Conservation (phyloP, 1,140 invertebrate species). For the Lethrus apterus region DNA sequence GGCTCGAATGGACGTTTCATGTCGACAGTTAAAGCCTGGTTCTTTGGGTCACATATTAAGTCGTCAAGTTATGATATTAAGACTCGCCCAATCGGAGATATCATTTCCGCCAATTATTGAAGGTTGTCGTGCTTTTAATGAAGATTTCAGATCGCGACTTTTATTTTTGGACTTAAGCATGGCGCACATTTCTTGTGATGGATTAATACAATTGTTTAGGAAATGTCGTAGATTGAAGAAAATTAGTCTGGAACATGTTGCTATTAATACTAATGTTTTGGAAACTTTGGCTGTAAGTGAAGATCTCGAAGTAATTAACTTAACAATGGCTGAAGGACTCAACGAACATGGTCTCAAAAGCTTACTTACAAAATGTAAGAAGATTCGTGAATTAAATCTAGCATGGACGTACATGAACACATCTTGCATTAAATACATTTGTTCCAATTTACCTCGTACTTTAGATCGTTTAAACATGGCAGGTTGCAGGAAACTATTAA, state of each 20-base stretch:
- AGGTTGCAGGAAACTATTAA: slow-evolving; percentile 67
- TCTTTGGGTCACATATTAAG: slow-evolving; percentile 62
- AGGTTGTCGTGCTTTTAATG: slow-evolving; percentile 34
- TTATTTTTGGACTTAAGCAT: slow-evolving; percentile 82
- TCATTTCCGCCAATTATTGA: slow-evolving; percentile 46
- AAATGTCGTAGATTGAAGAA: slow-evolving; percentile 67
- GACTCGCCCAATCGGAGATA: slow-evolving; percentile 48
- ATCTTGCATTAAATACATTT: slow-evolving; percentile 54
- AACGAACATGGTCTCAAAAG: slow-evolving; percentile 50
- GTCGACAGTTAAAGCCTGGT: slow-evolving; percentile 55
- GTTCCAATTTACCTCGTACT: slow-evolving; percentile 52
- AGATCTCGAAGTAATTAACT: slow-evolving; percentile 63
- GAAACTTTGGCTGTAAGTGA: slow-evolving; percentile 56
- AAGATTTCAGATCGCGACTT: slow-evolving; percentile 46
- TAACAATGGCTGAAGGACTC: slow-evolving; percentile 64
- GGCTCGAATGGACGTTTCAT: slow-evolving; percentile 71
- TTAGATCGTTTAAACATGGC: slow-evolving; percentile 71
- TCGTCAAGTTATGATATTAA: slow-evolving; percentile 64
- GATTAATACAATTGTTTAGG: slow-evolving; percentile 56
- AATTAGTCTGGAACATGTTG: slow-evolving; percentile 73
- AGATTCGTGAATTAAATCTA: slow-evolving; percentile 59
- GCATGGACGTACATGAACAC: slow-evolving; percentile 69
- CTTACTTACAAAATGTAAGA: slow-evolving; percentile 54
- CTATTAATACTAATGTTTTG: slow-evolving; percentile 55
- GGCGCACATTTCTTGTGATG: slow-evolving; percentile 53